Evolutionary conservation across 2,888 invertebrate genomes (phyloP).

Genomic region (Callinectes sapidus): DNA sequence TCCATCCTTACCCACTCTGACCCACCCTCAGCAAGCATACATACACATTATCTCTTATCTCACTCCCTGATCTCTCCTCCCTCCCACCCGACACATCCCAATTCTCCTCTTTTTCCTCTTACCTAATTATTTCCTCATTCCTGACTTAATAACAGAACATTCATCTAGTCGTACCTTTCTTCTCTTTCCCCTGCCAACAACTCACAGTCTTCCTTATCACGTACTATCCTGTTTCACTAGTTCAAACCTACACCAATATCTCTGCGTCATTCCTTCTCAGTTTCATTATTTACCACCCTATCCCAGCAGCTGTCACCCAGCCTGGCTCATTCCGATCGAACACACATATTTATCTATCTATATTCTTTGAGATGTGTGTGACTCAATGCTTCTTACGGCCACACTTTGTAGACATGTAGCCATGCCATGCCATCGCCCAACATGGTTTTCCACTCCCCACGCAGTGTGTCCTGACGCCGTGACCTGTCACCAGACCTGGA

Average conservation of each 20-base stretch:
- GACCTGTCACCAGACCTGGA: too few relatives aligned
- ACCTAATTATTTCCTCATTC: not conserved
- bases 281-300: too few relatives aligned
- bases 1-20: not conserved
- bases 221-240: not conserved
- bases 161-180: not conserved
- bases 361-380: too few relatives aligned
- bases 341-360: too few relatives aligned
- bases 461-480: too few relatives aligned
- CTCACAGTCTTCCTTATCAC: not conserved
- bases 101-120: not conserved
- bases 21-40: not conserved
- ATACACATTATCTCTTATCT: not conserved
- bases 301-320: too few relatives aligned
- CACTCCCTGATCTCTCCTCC: not conserved
- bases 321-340: too few relatives aligned
- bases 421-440: too few relatives aligned
- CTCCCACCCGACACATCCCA: not conserved
- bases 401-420: too few relatives aligned
- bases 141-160: too few relatives aligned
- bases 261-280: not conserved
- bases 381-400: too few relatives aligned
- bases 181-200: not conserved
- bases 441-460: too few relatives aligned
- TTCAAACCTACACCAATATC: not conserved